phyloP scores from a whole-genome alignment of 2,797 vertebrate genomes.

The Sebastes oblongus region DNA sequence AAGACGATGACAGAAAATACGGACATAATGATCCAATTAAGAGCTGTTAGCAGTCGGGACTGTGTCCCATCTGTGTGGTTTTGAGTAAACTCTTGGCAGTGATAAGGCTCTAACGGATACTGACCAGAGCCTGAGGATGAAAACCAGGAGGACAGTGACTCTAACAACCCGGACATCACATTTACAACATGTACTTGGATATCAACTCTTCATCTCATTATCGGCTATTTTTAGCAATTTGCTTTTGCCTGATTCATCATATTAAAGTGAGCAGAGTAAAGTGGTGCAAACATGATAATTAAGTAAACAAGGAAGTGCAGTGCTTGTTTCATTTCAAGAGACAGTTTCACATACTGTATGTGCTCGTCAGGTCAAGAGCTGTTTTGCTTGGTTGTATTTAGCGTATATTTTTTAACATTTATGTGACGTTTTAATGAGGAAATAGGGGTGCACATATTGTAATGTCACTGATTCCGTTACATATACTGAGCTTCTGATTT shows the following conservation, averaged over 20 bases:
- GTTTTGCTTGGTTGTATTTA: not conserved
- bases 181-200: slow-evolving; percentile 19
- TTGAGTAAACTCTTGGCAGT: slow-evolving; percentile 47
- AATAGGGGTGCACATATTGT: not conserved
- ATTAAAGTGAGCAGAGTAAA: not conserved
- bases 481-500: not conserved
- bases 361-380: not conserved
- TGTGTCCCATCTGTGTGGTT: slow-evolving; percentile 12
- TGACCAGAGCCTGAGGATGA: slow-evolving; percentile 54
- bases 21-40: slow-evolving; percentile 50
- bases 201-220: slow-evolving; percentile 12
- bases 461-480: not conserved
- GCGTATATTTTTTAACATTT: not conserved
- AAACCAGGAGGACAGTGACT: slow-evolving; percentile 72
- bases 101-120: slow-evolving; percentile 58
- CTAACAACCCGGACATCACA: not conserved
- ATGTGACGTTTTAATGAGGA: not conserved
- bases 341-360: not conserved
- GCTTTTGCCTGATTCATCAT: not conserved
- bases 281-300: not conserved
- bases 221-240: slow-evolving; percentile 28
- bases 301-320: not conserved
- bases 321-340: not conserved
- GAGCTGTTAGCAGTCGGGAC: not conserved
- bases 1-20: slow-evolving; percentile 12